Evolutionary conservation across 2,113 vertebrate species (phyloP).

Genomic region (Phodopus roborovskii): DNA sequence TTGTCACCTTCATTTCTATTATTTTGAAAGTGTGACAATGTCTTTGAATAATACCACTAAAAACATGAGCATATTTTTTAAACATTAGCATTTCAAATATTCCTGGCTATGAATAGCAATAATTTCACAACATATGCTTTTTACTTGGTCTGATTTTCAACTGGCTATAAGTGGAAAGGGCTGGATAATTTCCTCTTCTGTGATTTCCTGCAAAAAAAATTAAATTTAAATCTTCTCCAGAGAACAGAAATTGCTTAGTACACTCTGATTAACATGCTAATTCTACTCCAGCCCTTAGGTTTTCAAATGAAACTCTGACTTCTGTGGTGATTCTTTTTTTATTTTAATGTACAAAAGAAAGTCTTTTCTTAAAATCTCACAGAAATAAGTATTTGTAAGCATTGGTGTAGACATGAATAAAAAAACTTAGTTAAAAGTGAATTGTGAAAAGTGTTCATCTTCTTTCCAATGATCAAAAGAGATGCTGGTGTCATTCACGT

Average conservation of each 20-base stretch:
- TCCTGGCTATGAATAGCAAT: constrained; percentile 64
- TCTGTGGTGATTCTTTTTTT: constrained; percentile 69
- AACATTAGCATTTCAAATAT: constrained; percentile 57
- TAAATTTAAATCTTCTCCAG: constrained; percentile 76
- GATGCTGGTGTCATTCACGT: constrained; percentile 50
- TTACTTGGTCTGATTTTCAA: constrained; percentile 66
- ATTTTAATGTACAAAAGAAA: constrained; percentile 69
- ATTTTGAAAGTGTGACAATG: not conserved
- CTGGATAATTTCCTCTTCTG: constrained; percentile 73
- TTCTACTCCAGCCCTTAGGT: constrained; percentile 60
- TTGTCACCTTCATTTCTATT: constrained; percentile 22
- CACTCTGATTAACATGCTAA: constrained; percentile 71
- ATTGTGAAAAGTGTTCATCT: constrained; percentile 38
- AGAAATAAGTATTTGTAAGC: constrained; percentile 66
- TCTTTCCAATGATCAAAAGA: constrained; percentile 23
- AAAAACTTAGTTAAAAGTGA: constrained; percentile 55
- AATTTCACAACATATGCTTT: constrained; percentile 70
- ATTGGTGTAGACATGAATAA: constrained; percentile 58
- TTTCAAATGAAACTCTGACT: constrained; percentile 66
- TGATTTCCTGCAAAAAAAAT: constrained; percentile 67
- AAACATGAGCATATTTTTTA: constrained; percentile 54
- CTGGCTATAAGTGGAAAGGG: constrained; percentile 55
- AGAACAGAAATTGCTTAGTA: constrained; percentile 55
- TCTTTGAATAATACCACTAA: constrained; percentile 49
- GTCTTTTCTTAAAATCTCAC: constrained; percentile 61